phyloP scores from a whole-genome alignment of 2,113 vertebrate genomes.

The Podarcis raffonei region DNA sequence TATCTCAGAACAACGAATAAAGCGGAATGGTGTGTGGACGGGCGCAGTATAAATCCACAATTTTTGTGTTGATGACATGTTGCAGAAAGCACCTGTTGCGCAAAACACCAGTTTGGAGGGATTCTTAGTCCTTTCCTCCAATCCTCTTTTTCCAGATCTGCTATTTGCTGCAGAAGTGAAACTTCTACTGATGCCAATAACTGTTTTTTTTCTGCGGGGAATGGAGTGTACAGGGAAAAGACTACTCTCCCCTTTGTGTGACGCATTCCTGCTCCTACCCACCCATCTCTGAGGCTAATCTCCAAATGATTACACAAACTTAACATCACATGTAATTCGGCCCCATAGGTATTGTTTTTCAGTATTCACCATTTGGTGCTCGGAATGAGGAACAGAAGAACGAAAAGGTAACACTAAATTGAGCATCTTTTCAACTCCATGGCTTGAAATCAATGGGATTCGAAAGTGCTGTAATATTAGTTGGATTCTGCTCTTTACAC shows the following conservation, averaged over 20 bases:
- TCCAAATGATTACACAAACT: too few relatives aligned
- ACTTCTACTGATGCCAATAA: not conserved
- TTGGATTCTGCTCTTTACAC: not conserved
- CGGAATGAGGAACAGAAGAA: not conserved
- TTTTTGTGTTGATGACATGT: too few relatives aligned
- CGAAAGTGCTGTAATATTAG: not conserved
- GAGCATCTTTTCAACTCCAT: not conserved
- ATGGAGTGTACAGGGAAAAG: not conserved
- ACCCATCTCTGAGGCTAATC: too few relatives aligned
- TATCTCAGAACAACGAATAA: too few relatives aligned
- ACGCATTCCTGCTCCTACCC: not conserved
- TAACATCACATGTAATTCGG: not conserved
- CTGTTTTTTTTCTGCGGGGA: not conserved
- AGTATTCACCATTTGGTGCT: not conserved
- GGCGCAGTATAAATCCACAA: too few relatives aligned
- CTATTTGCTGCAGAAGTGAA: not conserved
- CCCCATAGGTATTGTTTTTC: not conserved
- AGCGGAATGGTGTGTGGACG: too few relatives aligned
- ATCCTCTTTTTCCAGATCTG: not conserved
- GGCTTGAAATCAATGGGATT: not conserved
- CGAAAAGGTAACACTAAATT: too few relatives aligned
- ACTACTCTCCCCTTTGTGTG: not conserved
- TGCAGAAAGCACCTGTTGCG: too few relatives aligned
- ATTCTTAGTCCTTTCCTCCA: too few relatives aligned
- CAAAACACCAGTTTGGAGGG: too few relatives aligned